These are phyloP conservation scores for Hanleya hanleyi DNA, from an alignment of 2,888 invertebrate species.

Conservation along the genomic window DNA sequence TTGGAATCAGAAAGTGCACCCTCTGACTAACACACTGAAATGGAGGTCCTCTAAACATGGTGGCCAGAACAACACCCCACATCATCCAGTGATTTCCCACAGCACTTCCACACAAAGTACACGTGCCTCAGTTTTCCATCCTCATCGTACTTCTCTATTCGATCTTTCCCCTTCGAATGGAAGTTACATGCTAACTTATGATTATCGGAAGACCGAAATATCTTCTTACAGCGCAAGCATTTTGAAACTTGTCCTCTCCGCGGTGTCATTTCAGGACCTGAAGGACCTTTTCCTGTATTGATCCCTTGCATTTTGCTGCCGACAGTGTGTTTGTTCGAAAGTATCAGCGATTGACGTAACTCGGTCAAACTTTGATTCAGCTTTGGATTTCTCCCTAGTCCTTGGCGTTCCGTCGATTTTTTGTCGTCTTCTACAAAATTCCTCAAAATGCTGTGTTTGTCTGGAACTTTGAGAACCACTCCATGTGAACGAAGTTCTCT, in stretches of 20 bases:
- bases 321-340: neutral
- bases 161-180: conserved; percentile 63
- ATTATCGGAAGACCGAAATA: conserved; percentile 65
- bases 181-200: conserved; percentile 66
- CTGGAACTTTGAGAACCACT: neutral
- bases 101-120: conserved; percentile 66
- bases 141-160: conserved; percentile 61
- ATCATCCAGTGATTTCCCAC: conserved; percentile 56
- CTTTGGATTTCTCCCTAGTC: neutral
- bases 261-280: conserved; percentile 24
- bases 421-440: neutral
- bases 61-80: conserved; percentile 64
- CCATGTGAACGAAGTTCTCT: neutral
- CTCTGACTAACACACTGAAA: no score
- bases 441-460: neutral
- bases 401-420: neutral
- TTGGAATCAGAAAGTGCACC: no score
- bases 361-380: neutral
- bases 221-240: conserved; percentile 66
- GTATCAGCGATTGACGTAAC: neutral
- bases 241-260: conserved; percentile 57
- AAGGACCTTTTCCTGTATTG: neutral
- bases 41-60: conserved; percentile 46
- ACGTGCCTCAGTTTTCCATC: conserved; percentile 60
- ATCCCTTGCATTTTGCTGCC: neutral